phyloP scores from a whole-genome alignment of 2,888 invertebrate species.

The Leucania comma region DNA sequence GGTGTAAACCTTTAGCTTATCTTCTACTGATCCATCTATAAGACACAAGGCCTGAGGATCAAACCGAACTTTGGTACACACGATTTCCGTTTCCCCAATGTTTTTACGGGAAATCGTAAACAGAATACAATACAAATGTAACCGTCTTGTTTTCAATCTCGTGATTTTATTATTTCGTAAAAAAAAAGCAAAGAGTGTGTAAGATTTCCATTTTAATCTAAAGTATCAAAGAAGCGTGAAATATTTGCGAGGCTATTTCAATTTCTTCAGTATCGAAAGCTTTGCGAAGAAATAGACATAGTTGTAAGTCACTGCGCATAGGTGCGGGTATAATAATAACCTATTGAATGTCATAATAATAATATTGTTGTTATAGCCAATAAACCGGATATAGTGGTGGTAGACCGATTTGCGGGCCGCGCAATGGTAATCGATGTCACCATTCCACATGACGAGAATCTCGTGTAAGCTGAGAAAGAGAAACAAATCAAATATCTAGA shows the following conservation, averaged over 20 bases:
- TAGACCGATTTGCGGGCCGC: no score
- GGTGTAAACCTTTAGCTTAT: slow-evolving; percentile 40
- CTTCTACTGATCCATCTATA: slow-evolving; percentile 41
- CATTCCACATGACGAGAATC: no score
- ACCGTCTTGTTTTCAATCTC: slow-evolving; percentile 34
- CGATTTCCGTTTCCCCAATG: slow-evolving; percentile 27
- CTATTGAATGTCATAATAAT: no score
- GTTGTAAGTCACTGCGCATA: slow-evolving; percentile 6
- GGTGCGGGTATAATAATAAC: background rate
- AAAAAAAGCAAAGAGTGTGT: slow-evolving; percentile 10
- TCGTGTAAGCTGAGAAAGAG: no score
- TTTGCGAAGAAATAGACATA: slow-evolving; percentile 32
- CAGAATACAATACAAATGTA: slow-evolving; percentile 26
- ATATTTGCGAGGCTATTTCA: slow-evolving; percentile 6
- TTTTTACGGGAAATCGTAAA: slow-evolving; percentile 41
- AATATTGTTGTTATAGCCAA: no score
- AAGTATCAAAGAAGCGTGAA: slow-evolving; percentile 18
- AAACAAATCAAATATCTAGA: no score
- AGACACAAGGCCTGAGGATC: slow-evolving; percentile 32
- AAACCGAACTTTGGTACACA: slow-evolving; percentile 38
- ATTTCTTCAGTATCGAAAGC: slow-evolving; percentile 5
- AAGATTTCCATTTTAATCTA: slow-evolving; percentile 43
- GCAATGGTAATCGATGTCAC: no score
- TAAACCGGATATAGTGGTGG: no score
- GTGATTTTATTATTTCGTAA: slow-evolving; percentile 32